Evolutionary conservation across 2,113 vertebrate species (phyloP).

Genomic region (Numida meleagris): DNA sequence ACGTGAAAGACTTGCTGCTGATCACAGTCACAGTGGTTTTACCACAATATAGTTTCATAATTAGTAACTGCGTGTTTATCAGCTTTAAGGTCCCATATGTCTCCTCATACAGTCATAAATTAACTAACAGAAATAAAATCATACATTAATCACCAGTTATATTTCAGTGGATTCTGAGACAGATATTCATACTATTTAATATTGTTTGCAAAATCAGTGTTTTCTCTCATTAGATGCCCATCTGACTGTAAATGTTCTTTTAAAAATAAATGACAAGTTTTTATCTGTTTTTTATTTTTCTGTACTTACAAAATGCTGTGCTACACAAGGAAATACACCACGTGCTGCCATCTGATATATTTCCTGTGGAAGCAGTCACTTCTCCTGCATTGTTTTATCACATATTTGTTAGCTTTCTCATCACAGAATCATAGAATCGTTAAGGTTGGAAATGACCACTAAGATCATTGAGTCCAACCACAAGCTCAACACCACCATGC

Average conservation of each 20-base stretch:
- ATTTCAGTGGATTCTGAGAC: background rate
- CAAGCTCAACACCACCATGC: no score
- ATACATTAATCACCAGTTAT: background rate
- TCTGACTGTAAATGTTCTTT: background rate
- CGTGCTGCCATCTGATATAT: background rate
- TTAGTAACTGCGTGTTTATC: background rate
- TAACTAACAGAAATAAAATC: background rate
- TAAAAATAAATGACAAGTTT: background rate
- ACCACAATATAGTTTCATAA: background rate
- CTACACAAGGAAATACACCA: background rate
- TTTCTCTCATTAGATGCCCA: background rate
- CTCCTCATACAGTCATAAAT: background rate
- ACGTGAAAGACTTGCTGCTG: background rate
- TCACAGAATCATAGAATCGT: background rate
- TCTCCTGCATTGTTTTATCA: background rate
- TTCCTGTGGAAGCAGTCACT: background rate
- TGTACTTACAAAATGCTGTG: background rate
- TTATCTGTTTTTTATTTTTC: background rate
- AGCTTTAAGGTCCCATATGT: accelerated
- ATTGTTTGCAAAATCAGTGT: background rate
- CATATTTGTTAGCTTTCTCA: background rate
- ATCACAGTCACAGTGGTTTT: background rate
- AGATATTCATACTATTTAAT: background rate
- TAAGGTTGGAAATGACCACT: no score
- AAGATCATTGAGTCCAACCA: no score